Conservation (phyloP, 2,888 invertebrate species). For the Apotomis capreana region DNA sequence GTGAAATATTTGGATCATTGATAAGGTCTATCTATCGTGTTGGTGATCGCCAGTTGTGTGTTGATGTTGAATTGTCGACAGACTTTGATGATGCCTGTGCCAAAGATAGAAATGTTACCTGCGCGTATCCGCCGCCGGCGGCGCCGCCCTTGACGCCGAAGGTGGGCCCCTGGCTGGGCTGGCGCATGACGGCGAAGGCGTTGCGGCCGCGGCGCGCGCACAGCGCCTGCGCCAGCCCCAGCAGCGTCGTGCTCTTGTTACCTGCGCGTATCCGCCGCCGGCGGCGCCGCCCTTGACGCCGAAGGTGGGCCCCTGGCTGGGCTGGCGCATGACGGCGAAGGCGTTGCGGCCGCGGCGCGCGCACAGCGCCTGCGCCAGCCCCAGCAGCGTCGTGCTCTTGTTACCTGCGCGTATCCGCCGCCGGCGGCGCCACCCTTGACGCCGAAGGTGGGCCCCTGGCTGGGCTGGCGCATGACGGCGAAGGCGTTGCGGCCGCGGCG, state of each 20-base stretch:
- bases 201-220: slow-evolving; percentile 92
- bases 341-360: slow-evolving; percentile 93
- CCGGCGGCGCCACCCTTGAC: slow-evolving; percentile 99
- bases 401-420: slow-evolving; percentile 96
- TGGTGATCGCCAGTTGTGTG: too few relatives aligned
- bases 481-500: slow-evolving; percentile 93
- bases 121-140: slow-evolving; percentile 98
- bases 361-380: slow-evolving; percentile 93
- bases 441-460: slow-evolving; percentile 99
- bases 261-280: slow-evolving; percentile 98
- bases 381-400: neutral
- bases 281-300: slow-evolving; percentile 99
- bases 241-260: slow-evolving; percentile 52
- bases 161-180: slow-evolving; percentile 99
- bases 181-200: slow-evolving; percentile 96
- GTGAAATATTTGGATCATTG: too few relatives aligned
- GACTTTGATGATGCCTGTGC: too few relatives aligned
- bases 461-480: slow-evolving; percentile 98
- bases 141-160: slow-evolving; percentile 99
- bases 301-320: slow-evolving; percentile 99
- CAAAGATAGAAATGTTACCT: slow-evolving; percentile 73
- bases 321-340: slow-evolving; percentile 97
- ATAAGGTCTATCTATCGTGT: too few relatives aligned
- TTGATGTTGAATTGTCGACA: too few relatives aligned
- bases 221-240: slow-evolving; percentile 91